A percentile compares a stretch with the other conserved stretches of the same genome.
phyloP scores from a whole-genome alignment of 2,113 vertebrate species.

The Arenaria interpres region DNA sequence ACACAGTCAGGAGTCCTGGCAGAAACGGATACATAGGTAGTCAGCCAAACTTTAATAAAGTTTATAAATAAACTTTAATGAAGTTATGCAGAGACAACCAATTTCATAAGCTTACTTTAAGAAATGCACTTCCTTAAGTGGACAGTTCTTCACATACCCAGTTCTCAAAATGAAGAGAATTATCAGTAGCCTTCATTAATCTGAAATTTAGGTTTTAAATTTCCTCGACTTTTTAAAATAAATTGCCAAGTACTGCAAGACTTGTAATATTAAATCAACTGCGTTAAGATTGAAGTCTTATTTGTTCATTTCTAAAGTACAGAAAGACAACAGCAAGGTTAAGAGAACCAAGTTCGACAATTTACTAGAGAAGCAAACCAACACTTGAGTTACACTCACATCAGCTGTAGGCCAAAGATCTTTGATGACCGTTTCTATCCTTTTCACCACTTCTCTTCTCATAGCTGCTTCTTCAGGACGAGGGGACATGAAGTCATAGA shows the following conservation, averaged over 20 bases:
- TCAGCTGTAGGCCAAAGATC: conserved; percentile 96
- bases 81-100: background rate
- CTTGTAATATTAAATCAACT: background rate
- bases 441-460: conserved; percentile 94
- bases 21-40: background rate
- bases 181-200: background rate
- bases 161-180: background rate
- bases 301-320: background rate
- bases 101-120: background rate
- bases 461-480: conserved; percentile 94
- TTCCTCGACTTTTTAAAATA: background rate
- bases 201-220: background rate
- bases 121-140: background rate
- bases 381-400: conserved; percentile 76
- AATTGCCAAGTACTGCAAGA: background rate
- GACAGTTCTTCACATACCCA: background rate
- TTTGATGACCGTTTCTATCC: conserved; percentile 94
- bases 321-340: background rate
- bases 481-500: conserved; percentile 98
- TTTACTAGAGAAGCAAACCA: background rate
- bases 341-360: background rate
- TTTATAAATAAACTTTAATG: no score
- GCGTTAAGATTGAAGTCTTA: background rate
- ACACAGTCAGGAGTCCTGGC: background rate
- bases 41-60: background rate